Percentiles rank a stretch among this genome's conserved stretches.
These are phyloP conservation scores for Riparia riparia DNA, from an alignment of 2,113 vertebrate species.

Conservation along the genomic window DNA sequence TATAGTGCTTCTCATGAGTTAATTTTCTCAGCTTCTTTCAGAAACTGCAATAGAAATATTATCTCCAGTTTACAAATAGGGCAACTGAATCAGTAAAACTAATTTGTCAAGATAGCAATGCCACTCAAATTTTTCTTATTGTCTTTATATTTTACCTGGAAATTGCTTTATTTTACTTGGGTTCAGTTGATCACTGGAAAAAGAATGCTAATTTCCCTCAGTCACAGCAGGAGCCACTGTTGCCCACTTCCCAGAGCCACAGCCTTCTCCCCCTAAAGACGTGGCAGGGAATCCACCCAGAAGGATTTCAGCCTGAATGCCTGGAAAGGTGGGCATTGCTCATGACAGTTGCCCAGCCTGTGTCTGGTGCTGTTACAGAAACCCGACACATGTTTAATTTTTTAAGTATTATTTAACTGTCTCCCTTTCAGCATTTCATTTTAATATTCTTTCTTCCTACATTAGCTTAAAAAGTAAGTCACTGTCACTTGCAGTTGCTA, in stretches of 20 bases:
- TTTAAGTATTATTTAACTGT: not conserved
- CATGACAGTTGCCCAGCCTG: not conserved
- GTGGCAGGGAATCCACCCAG: not conserved
- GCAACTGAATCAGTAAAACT: not conserved
- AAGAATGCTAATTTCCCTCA: not conserved
- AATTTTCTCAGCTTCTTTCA: not conserved
- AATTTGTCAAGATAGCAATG: not conserved
- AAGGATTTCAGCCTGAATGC: not conserved
- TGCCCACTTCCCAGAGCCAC: not conserved
- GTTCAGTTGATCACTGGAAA: not conserved
- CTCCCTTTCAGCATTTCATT: not conserved
- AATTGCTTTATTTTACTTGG: not conserved
- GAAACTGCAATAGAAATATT: not conserved
- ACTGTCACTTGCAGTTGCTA: not conserved
- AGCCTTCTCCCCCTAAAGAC: not conserved
- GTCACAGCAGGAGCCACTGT: not conserved
- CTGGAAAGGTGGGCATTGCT: not conserved
- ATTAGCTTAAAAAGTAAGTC: not conserved
- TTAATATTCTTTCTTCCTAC: not conserved
- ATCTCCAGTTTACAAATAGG: not conserved
- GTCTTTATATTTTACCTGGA: not conserved
- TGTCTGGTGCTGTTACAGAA: not conserved
- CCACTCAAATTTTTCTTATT: not conserved
- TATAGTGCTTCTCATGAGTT: not conserved
- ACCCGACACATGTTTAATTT: accelerated